Conservation (phyloP, 2,888 invertebrate species). For the Dicyrtoma fusca region DNA sequence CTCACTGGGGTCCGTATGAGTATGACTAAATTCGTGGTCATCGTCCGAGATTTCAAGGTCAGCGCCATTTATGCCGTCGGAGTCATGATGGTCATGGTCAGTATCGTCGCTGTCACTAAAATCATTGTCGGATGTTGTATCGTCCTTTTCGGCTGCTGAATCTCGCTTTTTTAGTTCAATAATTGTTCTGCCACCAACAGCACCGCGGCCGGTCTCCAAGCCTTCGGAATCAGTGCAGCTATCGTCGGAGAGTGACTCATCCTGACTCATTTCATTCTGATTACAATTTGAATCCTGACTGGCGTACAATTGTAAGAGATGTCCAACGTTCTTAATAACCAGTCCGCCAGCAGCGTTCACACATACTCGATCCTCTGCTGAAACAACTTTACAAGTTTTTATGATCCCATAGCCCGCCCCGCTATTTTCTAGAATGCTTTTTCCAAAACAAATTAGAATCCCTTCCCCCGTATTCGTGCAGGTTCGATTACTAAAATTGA, state of each 20-base stretch:
- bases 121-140: not conserved
- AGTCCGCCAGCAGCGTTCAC: not conserved
- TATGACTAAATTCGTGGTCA: no score
- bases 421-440: not conserved
- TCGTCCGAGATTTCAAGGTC: not conserved
- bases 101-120: not conserved
- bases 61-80: not conserved
- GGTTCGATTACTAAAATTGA: conserved; percentile 10
- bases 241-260: no score
- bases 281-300: not conserved
- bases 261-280: not conserved
- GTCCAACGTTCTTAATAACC: not conserved
- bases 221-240: no score
- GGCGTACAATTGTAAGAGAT: not conserved
- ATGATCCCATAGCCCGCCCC: conserved; percentile 10
- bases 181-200: no score
- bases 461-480: conserved; percentile 12
- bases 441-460: conserved; percentile 3
- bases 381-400: not conserved
- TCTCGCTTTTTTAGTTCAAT: no score
- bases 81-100: no score
- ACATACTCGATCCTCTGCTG: not conserved
- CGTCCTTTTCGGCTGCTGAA: no score
- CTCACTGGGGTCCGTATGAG: not conserved
- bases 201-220: no score